These are phyloP conservation scores for Caenorhabditis sp. DNA, from an alignment of 2,888 invertebrate species.

Conservation along the genomic window DNA sequence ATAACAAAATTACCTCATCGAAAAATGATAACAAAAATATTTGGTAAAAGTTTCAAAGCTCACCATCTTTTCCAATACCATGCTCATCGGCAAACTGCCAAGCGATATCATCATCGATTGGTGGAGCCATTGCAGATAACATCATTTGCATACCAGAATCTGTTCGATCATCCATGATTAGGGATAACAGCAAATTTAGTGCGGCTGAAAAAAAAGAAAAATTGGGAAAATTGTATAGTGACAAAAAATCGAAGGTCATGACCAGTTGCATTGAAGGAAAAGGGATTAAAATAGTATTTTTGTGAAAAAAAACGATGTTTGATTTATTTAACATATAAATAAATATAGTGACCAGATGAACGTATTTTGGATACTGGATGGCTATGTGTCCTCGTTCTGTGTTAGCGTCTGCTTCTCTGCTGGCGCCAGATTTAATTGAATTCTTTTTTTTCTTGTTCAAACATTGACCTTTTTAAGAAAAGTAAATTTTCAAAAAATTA, in stretches of 20 bases:
- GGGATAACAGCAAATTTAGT: neutral
- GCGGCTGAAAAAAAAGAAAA: neutral
- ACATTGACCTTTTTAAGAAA: neutral
- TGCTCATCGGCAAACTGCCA: constrained; percentile 22
- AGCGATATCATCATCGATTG: constrained; percentile 33
- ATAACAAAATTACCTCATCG: neutral
- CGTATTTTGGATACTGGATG: neutral
- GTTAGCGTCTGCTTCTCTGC: neutral
- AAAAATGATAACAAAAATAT: too few species aligned
- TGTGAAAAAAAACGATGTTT: neutral
- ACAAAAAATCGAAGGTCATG: neutral
- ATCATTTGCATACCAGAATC: constrained; percentile 40
- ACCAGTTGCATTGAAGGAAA: neutral
- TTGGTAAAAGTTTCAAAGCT: neutral
- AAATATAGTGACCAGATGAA: neutral
- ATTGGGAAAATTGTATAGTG: neutral
- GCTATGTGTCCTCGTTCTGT: neutral
- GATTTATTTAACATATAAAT: too few species aligned
- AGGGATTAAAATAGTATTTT: neutral
- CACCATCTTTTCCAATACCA: constrained; percentile 16
- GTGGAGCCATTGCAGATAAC: constrained; percentile 29
- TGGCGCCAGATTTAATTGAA: neutral
- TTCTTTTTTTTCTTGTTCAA: neutral
- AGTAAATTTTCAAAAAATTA: neutral
- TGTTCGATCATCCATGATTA: constrained; percentile 23